phyloP scores from a whole-genome alignment of 2,797 vertebrate species.

The Lithobates sylvaticus region DNA sequence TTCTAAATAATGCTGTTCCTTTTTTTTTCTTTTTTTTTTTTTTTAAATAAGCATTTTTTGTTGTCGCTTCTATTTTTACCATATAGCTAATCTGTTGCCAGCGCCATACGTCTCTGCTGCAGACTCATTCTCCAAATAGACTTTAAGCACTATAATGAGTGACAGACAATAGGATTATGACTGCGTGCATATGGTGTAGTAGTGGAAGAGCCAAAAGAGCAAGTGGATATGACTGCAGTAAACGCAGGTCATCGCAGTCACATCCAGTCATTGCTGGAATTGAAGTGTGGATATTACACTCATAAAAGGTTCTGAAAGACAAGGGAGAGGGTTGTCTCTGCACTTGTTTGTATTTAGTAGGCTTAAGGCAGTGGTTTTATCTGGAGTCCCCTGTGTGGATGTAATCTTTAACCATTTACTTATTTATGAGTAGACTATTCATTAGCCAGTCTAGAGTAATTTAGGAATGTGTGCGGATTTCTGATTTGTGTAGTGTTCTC shows the following conservation, averaged over 20 bases:
- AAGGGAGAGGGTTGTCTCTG: background rate
- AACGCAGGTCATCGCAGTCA: constrained; percentile 1
- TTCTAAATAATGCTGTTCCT: no score
- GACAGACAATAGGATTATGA: constrained; percentile 34
- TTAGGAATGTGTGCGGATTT: background rate
- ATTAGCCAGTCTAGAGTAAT: background rate
- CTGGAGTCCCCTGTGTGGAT: background rate
- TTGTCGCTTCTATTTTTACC: background rate
- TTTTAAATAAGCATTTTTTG: background rate
- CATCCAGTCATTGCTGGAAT: background rate
- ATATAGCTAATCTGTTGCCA: background rate
- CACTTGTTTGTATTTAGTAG: background rate
- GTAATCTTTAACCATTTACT: background rate
- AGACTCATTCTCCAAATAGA: constrained; percentile 12
- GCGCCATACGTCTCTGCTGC: background rate
- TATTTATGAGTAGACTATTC: background rate
- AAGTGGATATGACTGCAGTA: constrained; percentile 32
- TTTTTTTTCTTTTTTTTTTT: no score
- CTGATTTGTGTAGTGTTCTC: no score
- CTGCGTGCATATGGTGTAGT: constrained; percentile 33
- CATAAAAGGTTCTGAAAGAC: background rate
- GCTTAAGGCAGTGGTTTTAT: background rate
- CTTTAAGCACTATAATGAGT: constrained; percentile 18
- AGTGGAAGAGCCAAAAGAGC: constrained; percentile 38
- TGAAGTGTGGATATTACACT: background rate